Conservation (phyloP, 2,113 vertebrate genomes). For the Copsychus sechellarum region DNA sequence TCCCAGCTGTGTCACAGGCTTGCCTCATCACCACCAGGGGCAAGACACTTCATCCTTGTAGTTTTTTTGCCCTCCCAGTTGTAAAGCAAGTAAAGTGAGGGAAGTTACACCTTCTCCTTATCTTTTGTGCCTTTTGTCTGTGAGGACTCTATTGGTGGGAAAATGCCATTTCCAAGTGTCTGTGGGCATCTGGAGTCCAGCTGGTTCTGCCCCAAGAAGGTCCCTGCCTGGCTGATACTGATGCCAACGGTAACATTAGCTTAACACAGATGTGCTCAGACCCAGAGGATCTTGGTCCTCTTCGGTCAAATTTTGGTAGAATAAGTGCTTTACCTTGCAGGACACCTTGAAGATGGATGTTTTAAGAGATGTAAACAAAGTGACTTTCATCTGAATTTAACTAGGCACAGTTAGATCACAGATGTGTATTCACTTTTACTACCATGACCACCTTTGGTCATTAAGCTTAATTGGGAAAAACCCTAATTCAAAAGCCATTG, state of each 20-base stretch:
- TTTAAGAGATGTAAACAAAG: neutral
- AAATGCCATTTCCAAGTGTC: neutral
- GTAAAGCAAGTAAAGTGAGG: neutral
- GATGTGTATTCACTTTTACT: neutral
- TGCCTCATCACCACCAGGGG: neutral
- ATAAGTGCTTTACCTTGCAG: neutral
- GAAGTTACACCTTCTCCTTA: neutral
- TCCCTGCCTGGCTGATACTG: neutral
- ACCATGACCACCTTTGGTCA: neutral
- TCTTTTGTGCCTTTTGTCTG: neutral
- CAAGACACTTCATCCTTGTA: neutral
- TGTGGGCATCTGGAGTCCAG: neutral
- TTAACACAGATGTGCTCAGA: neutral
- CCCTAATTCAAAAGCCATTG: neutral
- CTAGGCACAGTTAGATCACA: neutral
- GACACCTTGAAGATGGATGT: neutral
- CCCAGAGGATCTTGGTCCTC: neutral
- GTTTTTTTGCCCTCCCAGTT: neutral
- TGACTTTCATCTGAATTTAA: neutral
- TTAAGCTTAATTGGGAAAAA: neutral
- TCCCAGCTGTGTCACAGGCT: neutral
- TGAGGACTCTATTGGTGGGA: neutral
- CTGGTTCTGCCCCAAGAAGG: neutral
- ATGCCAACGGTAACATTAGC: neutral
- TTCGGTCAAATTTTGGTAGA: neutral